Conservation (phyloP, 2,797 vertebrate species). For the Podargus strigoides region DNA sequence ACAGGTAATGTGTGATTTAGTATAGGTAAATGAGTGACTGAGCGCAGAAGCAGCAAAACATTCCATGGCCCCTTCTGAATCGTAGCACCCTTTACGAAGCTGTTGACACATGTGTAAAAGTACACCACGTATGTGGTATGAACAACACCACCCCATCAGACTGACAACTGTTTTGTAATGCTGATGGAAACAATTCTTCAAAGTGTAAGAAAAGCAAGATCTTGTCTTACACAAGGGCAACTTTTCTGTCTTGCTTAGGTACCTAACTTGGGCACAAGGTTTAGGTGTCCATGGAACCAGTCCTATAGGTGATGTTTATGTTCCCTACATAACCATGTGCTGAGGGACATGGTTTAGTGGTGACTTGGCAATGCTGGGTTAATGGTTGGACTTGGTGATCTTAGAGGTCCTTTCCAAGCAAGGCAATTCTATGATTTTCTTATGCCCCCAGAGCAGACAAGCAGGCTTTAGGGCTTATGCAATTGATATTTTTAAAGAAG, state of each 20-base stretch:
- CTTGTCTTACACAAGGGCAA: not conserved
- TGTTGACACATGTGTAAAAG: not conserved
- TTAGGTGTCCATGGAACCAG: fast-evolving
- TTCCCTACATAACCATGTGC: not conserved
- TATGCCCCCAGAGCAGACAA: not conserved
- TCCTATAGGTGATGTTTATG: not conserved
- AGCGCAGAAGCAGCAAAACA: not conserved
- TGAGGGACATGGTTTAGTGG: no score
- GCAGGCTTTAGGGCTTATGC: not conserved
- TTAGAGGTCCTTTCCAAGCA: no score
- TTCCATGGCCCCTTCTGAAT: not conserved
- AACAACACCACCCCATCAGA: not conserved
- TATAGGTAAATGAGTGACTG: not conserved
- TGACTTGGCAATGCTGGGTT: no score
- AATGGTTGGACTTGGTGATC: no score
- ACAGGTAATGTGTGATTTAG: not conserved
- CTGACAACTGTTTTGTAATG: not conserved
- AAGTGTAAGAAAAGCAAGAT: not conserved
- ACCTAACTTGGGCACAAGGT: not conserved
- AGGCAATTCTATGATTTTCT: no score
- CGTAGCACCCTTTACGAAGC: not conserved
- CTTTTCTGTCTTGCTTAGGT: not conserved
- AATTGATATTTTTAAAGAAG: not conserved
- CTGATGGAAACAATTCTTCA: not conserved
- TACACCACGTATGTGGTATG: not conserved